Conservation (phyloP, 2,797 vertebrate genomes). For the Girardinus metallicus region DNA sequence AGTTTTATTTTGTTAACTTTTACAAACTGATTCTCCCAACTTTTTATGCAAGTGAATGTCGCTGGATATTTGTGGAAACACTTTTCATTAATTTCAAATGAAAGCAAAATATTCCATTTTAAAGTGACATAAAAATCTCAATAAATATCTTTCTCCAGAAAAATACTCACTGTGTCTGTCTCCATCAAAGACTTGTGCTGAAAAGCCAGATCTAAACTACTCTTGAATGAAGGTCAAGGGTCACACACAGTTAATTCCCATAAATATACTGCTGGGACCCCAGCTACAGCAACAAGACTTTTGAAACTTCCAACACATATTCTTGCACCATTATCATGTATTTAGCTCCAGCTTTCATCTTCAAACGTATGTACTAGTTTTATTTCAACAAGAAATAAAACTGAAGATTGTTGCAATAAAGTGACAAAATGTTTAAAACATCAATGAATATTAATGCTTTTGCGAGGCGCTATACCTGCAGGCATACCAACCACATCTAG, state of each 20-base stretch:
- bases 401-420: too few relatives aligned
- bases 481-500: background rate
- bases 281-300: too few relatives aligned
- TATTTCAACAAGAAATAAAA: background rate
- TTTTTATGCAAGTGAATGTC: background rate
- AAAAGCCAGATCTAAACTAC: too few relatives aligned
- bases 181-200: too few relatives aligned
- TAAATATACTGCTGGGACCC: background rate
- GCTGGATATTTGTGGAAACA: background rate
- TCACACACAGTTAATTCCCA: too few relatives aligned
- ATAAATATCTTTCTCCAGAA: too few relatives aligned
- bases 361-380: background rate
- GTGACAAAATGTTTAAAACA: background rate
- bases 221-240: too few relatives aligned
- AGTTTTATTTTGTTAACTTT: background rate
- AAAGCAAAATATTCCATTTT: background rate
- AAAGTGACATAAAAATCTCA: too few relatives aligned
- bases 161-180: too few relatives aligned
- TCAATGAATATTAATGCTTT: background rate
- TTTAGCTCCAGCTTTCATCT: background rate
- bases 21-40: background rate
- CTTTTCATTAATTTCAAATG: background rate
- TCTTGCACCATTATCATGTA: background rate
- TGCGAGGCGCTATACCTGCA: conserved; percentile 20
- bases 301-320: background rate